phyloP scores from a whole-genome alignment of 1,140 invertebrate genomes.

The Pristionchus pacificus region DNA sequence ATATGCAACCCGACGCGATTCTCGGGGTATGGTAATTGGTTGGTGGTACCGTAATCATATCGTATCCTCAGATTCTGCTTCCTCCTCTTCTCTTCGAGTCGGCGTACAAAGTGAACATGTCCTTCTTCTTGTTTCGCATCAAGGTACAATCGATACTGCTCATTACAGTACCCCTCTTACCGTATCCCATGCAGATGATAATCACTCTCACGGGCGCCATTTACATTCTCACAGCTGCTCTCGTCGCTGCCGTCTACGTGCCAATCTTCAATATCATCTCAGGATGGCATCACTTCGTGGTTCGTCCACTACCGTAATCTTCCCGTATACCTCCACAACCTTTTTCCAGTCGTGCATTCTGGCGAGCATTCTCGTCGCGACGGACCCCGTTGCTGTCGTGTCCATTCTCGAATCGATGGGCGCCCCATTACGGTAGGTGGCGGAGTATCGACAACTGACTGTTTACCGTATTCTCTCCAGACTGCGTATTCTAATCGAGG shows the following conservation, averaged over 20 bases:
- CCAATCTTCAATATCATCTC: constrained; percentile 41
- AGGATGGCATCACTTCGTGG: too few relatives aligned
- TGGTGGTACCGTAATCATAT: background rate
- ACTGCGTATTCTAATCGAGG: constrained; percentile 57
- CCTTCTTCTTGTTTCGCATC: constrained; percentile 43
- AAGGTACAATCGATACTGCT: background rate
- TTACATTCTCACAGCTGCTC: constrained; percentile 14
- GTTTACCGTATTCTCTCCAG: too few relatives aligned
- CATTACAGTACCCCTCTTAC: background rate
- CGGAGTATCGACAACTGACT: too few relatives aligned
- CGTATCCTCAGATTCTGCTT: constrained; percentile 47
- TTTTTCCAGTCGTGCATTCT: constrained; percentile 44
- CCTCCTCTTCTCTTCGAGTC: constrained; percentile 60
- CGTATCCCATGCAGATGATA: constrained; percentile 53
- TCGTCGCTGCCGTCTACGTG: constrained; percentile 1
- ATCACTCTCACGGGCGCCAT: constrained; percentile 49
- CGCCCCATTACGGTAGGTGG: constrained; percentile 51
- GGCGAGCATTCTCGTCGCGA: constrained; percentile 58
- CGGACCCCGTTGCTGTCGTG: constrained; percentile 59
- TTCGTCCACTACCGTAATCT: too few relatives aligned
- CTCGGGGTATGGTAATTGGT: constrained; percentile 31
- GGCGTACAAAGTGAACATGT: constrained; percentile 58
- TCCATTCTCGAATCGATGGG: constrained; percentile 58
- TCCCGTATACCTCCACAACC: too few relatives aligned
- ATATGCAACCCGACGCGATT: constrained; percentile 56